Percentiles rank a stretch among this genome's conserved stretches.
phyloP scores from a whole-genome alignment of 2,797 vertebrate species.

The Hozukius guyotensis region DNA sequence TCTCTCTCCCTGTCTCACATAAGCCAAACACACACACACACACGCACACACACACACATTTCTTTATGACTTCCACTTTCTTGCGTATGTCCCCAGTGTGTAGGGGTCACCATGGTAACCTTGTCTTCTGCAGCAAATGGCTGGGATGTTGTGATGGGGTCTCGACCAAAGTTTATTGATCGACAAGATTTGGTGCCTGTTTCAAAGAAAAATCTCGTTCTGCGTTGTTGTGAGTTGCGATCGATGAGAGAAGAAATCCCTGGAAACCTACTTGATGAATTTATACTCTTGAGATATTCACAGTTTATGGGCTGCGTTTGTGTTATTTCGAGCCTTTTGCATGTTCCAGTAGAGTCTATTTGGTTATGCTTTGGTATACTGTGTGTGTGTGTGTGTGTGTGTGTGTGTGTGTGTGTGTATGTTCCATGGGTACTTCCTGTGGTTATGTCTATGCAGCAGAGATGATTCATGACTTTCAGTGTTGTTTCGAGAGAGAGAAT shows the following conservation, averaged over 20 bases:
- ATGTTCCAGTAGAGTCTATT: slow-evolving; percentile 44
- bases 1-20: slow-evolving; percentile 35
- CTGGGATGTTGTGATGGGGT: slow-evolving; percentile 53
- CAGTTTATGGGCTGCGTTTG: slow-evolving; percentile 46
- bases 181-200: slow-evolving; percentile 68
- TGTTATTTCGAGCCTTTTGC: slow-evolving; percentile 52
- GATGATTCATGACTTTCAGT: slow-evolving; percentile 77
- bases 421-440: slow-evolving; percentile 77
- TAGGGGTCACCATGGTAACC: slow-evolving; percentile 73
- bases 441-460: slow-evolving; percentile 61
- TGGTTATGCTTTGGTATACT: slow-evolving; percentile 36
- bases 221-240: slow-evolving; percentile 36
- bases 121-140: slow-evolving; percentile 51
- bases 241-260: slow-evolving; percentile 56
- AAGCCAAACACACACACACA: slow-evolving; percentile 8
- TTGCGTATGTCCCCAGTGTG: slow-evolving; percentile 52
- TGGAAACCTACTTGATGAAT: slow-evolving; percentile 55
- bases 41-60: neutral
- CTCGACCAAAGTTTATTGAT: slow-evolving; percentile 70
- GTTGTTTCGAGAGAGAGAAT: slow-evolving; percentile 59
- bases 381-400: slow-evolving; percentile 19
- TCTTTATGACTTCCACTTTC: slow-evolving; percentile 61
- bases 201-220: slow-evolving; percentile 57
- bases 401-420: slow-evolving; percentile 5
- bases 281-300: slow-evolving; percentile 47